phyloP scores from a whole-genome alignment of 2,113 vertebrate genomes.

The Anarrhichthys ocellatus region DNA sequence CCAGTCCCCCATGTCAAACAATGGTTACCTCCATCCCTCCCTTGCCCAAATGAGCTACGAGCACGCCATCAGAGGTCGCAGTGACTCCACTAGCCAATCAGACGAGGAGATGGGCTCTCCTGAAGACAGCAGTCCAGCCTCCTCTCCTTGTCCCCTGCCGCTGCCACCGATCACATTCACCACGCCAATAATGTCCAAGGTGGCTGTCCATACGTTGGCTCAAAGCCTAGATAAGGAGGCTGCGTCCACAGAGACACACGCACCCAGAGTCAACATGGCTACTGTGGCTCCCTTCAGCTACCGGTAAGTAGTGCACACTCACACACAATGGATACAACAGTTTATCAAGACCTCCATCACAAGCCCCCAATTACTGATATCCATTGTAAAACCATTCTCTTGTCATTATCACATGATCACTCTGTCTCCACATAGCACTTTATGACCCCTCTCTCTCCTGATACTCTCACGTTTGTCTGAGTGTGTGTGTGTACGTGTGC shows the following conservation, averaged over 20 bases:
- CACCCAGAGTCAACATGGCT: constrained; percentile 80
- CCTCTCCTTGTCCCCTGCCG: constrained; percentile 53
- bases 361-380: neutral
- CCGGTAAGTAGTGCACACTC: constrained; percentile 60
- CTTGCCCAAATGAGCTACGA: neutral
- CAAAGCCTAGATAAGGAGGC: constrained; percentile 34
- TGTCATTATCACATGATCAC: constrained; percentile 15
- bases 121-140: constrained; percentile 74
- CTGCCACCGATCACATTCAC: constrained; percentile 40
- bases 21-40: constrained; percentile 61
- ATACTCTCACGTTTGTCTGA: neutral
- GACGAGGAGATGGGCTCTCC: constrained; percentile 85
- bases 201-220: neutral
- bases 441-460: neutral
- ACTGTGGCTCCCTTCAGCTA: constrained; percentile 84
- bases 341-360: neutral
- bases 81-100: constrained; percentile 76
- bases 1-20: constrained; percentile 45
- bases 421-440: neutral
- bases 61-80: constrained; percentile 22
- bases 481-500: neutral
- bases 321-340: neutral
- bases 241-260: constrained; percentile 42
- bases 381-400: neutral
- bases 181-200: constrained; percentile 17